Conservation (phyloP, 2,888 invertebrate species). For the Ormia ochracea region DNA sequence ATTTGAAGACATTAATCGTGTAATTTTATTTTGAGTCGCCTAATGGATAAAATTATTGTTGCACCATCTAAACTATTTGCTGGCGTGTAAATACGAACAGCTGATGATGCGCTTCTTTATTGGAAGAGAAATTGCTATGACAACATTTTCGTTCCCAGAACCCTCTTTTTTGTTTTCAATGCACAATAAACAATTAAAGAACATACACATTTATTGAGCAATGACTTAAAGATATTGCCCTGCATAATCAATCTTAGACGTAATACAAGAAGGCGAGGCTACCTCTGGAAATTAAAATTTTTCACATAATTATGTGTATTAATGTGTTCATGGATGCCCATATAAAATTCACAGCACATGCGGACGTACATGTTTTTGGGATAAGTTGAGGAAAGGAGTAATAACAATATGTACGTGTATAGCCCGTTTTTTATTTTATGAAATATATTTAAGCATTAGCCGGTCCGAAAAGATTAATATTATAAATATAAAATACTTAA, state of each 20-base stretch:
- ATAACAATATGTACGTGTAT: background rate
- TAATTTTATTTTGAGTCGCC: constrained; percentile 44
- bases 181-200: constrained; percentile 68
- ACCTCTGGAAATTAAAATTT: background rate
- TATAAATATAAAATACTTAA: background rate
- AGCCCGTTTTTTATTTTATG: background rate
- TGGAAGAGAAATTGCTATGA: constrained; percentile 61
- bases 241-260: background rate
- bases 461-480: background rate
- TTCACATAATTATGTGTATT: background rate
- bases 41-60: constrained; percentile 33
- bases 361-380: background rate
- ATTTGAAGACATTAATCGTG: constrained; percentile 26
- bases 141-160: constrained; percentile 58
- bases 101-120: constrained; percentile 57
- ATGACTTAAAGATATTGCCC: background rate
- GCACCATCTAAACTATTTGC: constrained; percentile 30
- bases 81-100: constrained; percentile 29
- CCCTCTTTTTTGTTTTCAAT: constrained; percentile 68
- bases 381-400: no score
- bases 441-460: background rate
- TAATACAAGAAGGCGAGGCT: background rate
- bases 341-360: no score
- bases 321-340: no score
- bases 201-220: constrained; percentile 67